phyloP scores from a whole-genome alignment of 2,113 vertebrate species.

The Aepyceros melampus region DNA sequence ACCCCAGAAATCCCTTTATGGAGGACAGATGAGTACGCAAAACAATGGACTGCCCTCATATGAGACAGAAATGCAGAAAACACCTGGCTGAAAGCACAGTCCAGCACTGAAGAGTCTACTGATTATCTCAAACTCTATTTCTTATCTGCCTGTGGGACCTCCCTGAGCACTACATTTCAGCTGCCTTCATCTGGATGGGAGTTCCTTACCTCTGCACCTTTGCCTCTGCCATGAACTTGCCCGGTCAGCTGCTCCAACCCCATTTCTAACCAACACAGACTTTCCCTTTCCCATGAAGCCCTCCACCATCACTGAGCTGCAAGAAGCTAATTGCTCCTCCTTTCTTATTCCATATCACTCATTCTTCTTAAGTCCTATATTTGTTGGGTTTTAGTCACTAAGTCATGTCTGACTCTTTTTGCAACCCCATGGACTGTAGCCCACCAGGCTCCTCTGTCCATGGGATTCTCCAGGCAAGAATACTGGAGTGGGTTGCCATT shows the following conservation, averaged over 20 bases:
- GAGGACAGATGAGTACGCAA: background rate
- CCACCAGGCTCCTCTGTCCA: background rate
- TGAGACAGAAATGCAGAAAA: background rate
- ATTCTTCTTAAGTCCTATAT: background rate
- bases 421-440: background rate
- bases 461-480: background rate
- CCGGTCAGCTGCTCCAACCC: background rate
- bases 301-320: background rate
- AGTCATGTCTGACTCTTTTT: background rate
- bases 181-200: background rate
- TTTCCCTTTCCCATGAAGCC: background rate
- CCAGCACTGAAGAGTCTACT: background rate
- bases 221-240: rapidly evolving
- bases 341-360: background rate
- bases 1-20: background rate
- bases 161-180: background rate
- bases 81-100: background rate
- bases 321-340: background rate
- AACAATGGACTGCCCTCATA: background rate
- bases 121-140: background rate
- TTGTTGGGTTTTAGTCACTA: background rate
- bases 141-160: background rate
- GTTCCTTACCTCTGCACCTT: background rate
- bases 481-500: background rate
- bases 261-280: background rate